These are phyloP conservation scores for Sweltsa coloradensis DNA, from an alignment of 1,140 invertebrate species.

Conservation along the genomic window DNA sequence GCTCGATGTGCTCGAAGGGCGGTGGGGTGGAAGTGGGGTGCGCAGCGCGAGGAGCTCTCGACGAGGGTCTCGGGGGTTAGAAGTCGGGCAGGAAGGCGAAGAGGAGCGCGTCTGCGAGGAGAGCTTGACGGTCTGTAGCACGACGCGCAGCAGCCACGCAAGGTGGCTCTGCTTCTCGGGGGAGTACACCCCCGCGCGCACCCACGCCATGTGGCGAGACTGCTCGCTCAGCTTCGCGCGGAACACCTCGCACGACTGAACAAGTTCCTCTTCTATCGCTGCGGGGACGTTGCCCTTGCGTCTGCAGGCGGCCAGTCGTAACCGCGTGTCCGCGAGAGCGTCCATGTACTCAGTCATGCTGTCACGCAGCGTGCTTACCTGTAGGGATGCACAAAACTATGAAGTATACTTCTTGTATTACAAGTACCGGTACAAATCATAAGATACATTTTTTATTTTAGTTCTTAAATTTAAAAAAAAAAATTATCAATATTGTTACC, in stretches of 20 bases:
- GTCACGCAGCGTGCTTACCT: conserved; percentile 33
- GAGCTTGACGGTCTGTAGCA: conserved; percentile 40
- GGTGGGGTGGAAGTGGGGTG: conserved; percentile 51
- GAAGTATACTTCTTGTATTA: too few species aligned
- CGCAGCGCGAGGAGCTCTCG: conserved; percentile 44
- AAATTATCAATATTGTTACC: too few species aligned
- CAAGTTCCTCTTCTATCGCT: conserved; percentile 29
- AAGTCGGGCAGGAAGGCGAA: conserved; percentile 74
- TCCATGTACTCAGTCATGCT: conserved; percentile 41
- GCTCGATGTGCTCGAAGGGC: conserved; percentile 40
- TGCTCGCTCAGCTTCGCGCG: conserved; percentile 41
- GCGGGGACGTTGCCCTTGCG: conserved; percentile 14
- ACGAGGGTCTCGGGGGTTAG: conserved; percentile 62
- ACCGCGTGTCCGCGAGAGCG: conserved; percentile 37
- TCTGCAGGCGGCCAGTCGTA: conserved; percentile 28
- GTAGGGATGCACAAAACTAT: too few species aligned
- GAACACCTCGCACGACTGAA: conserved; percentile 36
- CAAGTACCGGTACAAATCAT: too few species aligned
- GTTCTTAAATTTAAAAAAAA: too few species aligned
- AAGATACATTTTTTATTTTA: too few species aligned
- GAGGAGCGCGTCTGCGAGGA: conserved; percentile 46
- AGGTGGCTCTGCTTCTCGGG: conserved; percentile 42
- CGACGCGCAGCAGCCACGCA: conserved; percentile 44
- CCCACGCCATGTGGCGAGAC: conserved; percentile 48
- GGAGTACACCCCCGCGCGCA: conserved; percentile 44